Evolutionary conservation across 1,140 invertebrate genomes (phyloP).

Genomic region (Lepidotrigona ventralis): DNA sequence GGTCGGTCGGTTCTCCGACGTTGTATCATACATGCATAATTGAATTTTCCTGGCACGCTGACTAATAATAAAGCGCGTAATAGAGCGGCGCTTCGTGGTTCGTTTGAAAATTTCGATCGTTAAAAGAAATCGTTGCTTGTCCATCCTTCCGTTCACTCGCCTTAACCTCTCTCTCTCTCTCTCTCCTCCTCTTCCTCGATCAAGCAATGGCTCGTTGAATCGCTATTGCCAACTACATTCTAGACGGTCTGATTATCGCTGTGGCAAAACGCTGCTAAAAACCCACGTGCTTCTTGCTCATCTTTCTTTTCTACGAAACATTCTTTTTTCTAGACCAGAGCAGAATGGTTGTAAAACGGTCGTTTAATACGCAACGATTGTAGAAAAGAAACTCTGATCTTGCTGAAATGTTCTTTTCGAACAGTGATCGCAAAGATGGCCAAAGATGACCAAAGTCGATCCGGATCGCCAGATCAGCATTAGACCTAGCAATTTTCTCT

Average conservation of each 20-base stretch:
- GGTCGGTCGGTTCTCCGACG: background rate
- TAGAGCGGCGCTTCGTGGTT: conserved; percentile 65
- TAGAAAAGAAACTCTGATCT: background rate
- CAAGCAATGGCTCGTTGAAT: conserved; percentile 55
- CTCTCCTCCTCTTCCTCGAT: conserved; percentile 1
- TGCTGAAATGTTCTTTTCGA: background rate
- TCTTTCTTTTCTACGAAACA: too few relatives aligned
- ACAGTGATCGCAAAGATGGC: background rate
- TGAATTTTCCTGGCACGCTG: conserved; percentile 33
- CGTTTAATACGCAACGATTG: background rate
- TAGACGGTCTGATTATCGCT: conserved; percentile 53
- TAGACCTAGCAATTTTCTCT: too few relatives aligned
- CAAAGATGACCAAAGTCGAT: background rate
- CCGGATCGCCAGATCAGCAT: background rate
- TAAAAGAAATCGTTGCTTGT: conserved; percentile 51
- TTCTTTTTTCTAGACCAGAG: background rate
- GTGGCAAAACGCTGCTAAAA: background rate
- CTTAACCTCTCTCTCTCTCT: too few relatives aligned
- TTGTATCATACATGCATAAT: background rate
- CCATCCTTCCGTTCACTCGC: conserved; percentile 44
- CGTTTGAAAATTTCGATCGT: conserved; percentile 69
- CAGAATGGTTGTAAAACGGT: background rate
- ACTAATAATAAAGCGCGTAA: conserved; percentile 43
- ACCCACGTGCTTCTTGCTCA: background rate
- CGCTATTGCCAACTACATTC: conserved; percentile 39